Conservation (phyloP, 1,140 invertebrate species). For the Megalonaias nervosa region DNA sequence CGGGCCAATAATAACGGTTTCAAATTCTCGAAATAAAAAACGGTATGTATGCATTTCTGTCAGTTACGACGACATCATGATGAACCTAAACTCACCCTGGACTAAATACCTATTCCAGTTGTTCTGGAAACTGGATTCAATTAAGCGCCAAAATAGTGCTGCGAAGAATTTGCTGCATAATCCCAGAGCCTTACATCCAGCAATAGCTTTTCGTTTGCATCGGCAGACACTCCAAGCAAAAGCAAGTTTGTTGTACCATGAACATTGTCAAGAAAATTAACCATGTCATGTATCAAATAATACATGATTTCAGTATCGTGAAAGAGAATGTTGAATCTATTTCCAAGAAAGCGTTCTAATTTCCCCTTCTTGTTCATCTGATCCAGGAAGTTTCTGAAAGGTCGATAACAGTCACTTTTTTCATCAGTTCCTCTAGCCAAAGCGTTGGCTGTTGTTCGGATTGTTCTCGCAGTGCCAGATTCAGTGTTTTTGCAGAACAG, state of each 20-base stretch:
- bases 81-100: too few relatives aligned
- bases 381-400: neutral
- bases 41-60: too few relatives aligned
- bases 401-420: constrained; percentile 1
- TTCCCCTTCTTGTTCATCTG: neutral
- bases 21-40: too few relatives aligned
- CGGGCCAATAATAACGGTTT: too few relatives aligned
- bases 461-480: constrained; percentile 7
- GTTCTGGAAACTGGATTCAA: too few relatives aligned
- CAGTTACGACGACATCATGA: too few relatives aligned
- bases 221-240: too few relatives aligned
- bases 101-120: too few relatives aligned
- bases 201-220: too few relatives aligned
- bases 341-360: neutral
- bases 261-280: neutral
- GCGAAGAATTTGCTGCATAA: too few relatives aligned
- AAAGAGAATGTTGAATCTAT: neutral
- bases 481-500: constrained; percentile 4
- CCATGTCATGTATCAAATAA: neutral
- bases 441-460: neutral
- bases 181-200: too few relatives aligned
- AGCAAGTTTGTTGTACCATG: neutral
- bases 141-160: too few relatives aligned
- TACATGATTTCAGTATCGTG: neutral
- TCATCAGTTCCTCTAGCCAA: constrained; percentile 11